Evolutionary conservation across 2,888 invertebrate genomes (phyloP).

Genomic region (Neuroscelio doddi): DNA sequence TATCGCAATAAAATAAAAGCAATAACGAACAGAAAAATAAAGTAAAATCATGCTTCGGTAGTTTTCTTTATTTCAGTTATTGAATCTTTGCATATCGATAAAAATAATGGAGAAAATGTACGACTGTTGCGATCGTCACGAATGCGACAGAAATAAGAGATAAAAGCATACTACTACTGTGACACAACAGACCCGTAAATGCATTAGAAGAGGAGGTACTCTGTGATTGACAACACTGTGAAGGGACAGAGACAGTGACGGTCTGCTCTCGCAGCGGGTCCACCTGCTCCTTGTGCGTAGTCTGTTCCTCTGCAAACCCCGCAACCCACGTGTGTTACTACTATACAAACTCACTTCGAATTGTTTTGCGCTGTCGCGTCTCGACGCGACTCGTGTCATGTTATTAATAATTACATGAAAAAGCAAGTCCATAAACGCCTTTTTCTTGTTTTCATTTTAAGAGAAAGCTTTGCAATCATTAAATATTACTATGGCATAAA

Average conservation of each 20-base stretch:
- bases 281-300: constrained; percentile 67
- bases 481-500: no score
- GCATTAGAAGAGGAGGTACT: constrained; percentile 69
- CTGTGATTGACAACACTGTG: constrained; percentile 70
- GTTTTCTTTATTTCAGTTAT: neutral
- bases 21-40: neutral
- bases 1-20: constrained; percentile 2
- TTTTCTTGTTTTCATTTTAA: no score
- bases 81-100: neutral
- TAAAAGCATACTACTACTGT: constrained; percentile 65
- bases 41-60: neutral
- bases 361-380: constrained; percentile 5
- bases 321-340: constrained; percentile 64
- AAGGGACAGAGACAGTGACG: constrained; percentile 65
- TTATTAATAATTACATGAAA: no score
- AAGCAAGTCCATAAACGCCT: no score
- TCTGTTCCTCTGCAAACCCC: constrained; percentile 71
- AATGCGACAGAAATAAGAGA: constrained; percentile 47
- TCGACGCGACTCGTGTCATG: neutral
- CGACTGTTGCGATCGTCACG: constrained; percentile 28
- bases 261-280: constrained; percentile 67
- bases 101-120: constrained; percentile 19
- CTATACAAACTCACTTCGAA: constrained; percentile 42
- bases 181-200: constrained; percentile 71
- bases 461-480: no score